Evolutionary conservation across 2,888 invertebrate genomes (phyloP), one percentile per base, ranked within the genome.

Genomic region (Leptinotarsa peninsularis): DNA sequence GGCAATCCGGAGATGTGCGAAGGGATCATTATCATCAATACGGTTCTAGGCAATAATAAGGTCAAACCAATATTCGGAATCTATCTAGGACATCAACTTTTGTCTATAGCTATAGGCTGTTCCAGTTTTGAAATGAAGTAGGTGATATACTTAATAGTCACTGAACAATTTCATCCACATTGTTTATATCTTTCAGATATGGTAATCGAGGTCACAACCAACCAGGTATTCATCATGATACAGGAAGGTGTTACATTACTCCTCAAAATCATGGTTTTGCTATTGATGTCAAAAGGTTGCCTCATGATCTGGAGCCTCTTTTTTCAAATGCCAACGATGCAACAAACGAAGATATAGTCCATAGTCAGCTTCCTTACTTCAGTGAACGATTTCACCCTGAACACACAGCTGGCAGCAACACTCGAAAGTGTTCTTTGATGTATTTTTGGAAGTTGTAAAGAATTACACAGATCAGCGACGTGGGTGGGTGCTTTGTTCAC

Each of bases 181-280:
- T 49, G 66, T 67, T 60, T 33, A 21, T 60, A 18, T 54, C 14
- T 71, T 33, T 66, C 67, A 97, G 97, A 79, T 98, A 98, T 87
- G 99, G 99, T 33, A 99, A 99, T 88, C 94, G 99, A 76, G 99
- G 99, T 4, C 21, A 99, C 88, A 99, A 99, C 89, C 95, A 99
- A 86, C 99, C 99, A 0, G 99, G 98, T 83, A 92, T 95, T 14
- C 98, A 98, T 87, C 91, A 92, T 75, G 94, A 92, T 18, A 96
- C 97, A 0, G 92, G 92, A 13, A 93, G 98, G 56, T 99, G 99
- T 87, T 98, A 94, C 88, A 99, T 21, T 21, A 21, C 21, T 21
- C 1, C 21, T 21, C 21, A 21, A 21, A 21, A 21, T 21, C 21
- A 21, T 1, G 21, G 21, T 21, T 21, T 21, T 88, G 98, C 98